A percentile compares a stretch with the other conserved stretches of the same genome.
Conservation (phyloP, 2,888 invertebrate species). For the Lamproptera curius region DNA sequence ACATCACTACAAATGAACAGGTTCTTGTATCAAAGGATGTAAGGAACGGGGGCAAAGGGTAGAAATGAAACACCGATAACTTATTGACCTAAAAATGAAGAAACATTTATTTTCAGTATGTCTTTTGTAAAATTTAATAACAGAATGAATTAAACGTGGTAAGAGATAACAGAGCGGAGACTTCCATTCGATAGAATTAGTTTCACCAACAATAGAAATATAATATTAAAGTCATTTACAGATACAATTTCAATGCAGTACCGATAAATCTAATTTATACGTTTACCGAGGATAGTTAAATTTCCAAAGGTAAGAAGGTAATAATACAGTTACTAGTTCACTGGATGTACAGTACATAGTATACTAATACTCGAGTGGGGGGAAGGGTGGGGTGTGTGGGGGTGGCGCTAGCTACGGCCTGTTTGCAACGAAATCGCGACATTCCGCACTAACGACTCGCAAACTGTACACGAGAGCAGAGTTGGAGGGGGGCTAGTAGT, state of each 20-base stretch:
- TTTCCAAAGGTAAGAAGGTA: conserved; percentile 44
- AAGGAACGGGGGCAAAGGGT: no score
- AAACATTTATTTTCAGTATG: conserved; percentile 85
- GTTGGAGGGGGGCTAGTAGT: conserved; percentile 41
- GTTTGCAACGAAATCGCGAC: not conserved
- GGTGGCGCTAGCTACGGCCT: no score
- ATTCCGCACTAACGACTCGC: not conserved
- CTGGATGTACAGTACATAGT: not conserved
- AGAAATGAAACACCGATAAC: conserved; percentile 75
- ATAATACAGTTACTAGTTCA: conserved; percentile 32
- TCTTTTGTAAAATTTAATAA: conserved; percentile 81
- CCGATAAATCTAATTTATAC: conserved; percentile 75
- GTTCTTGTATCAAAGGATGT: no score
- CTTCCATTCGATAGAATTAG: conserved; percentile 65
- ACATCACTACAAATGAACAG: no score
- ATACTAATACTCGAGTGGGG: not conserved
- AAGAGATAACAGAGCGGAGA: conserved; percentile 71
- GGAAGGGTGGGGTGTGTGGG: no score
- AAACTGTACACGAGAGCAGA: not conserved
- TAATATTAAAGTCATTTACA: conserved; percentile 75
- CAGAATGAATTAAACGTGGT: conserved; percentile 75
- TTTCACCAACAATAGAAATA: conserved; percentile 75
- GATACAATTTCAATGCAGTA: conserved; percentile 68
- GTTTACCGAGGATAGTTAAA: conserved; percentile 69
- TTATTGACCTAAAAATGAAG: conserved; percentile 85